Base-by-base conservation (phyloP, 2,888 invertebrate genomes). In the Netelia fuscicornis region DNA sequence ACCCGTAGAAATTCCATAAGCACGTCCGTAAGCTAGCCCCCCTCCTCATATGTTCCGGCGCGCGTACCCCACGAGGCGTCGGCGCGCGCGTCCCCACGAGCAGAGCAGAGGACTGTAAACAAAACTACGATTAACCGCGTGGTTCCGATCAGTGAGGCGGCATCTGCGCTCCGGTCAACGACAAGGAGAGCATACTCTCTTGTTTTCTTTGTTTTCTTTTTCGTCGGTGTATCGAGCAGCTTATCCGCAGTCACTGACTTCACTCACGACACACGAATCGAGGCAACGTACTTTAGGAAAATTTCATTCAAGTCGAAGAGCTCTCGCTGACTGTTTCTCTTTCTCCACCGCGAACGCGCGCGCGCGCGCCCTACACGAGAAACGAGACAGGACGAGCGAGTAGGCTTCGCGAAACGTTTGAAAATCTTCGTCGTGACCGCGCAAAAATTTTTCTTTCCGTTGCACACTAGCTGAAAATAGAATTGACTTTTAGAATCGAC, bases 121-220 rank as follows among this genome's bases (percentile, higher is more conserved):
- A 93, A 93, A 93, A 93, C 86, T 89, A 71, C 78, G 85, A 80
- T 87, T 86, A 83, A 90, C 89, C 91, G 90, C 92, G 90, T 92
- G 91, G 90, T 87, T 89, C 81, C 83, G 89, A 90, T 88, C 92
- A 93, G 93, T 93, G 88, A 90, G 89, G 89, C 90, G 88, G 85
- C 88, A 89, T 88, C 90, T 88, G 89, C 82, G 90, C 86, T 84
- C 80, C 85, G 76, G 82, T 81, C 25, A 56, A 65, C 72, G 68
- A 54, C 2, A 30, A 30, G 25, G 72, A 58, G 30, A 65, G 52
- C 2, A n/a, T 58, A 37, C 44, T 70, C 44, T 42, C 56, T 23
- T 52, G 78, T 56, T 84, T 84, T 62, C 67, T 56, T 83, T 70
- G 52, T 72, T 60, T 37, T 44, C 68, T 83, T 5, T 76, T 56